Evolutionary conservation across 2,113 vertebrate species (phyloP).

Genomic region (Centropus bengalensis): DNA sequence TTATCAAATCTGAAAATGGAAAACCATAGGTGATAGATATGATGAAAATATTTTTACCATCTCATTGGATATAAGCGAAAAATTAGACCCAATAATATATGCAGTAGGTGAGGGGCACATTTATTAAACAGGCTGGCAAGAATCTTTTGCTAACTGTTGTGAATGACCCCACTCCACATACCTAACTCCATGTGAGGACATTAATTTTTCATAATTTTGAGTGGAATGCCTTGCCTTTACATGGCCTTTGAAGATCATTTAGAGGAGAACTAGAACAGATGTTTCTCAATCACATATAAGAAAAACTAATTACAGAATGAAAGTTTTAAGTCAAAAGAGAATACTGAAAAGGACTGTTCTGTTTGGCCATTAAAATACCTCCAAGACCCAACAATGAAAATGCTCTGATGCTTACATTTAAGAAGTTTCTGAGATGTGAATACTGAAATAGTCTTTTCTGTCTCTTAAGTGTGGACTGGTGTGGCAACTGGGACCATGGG

Average conservation of each 20-base stretch:
- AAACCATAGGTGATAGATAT: not conserved
- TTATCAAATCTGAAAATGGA: not conserved
- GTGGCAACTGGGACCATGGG: not conserved
- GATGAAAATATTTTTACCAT: not conserved
- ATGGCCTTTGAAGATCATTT: not conserved
- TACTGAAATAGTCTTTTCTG: not conserved
- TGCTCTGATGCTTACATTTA: not conserved
- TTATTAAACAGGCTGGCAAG: not conserved
- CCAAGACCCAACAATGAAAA: not conserved
- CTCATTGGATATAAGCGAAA: not conserved
- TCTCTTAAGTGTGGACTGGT: not conserved
- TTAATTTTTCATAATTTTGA: not conserved
- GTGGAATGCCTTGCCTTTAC: not conserved
- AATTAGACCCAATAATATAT: not conserved
- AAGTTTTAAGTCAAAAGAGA: not conserved
- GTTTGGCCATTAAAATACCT: not conserved
- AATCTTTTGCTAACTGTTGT: not conserved
- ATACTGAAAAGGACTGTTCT: not conserved
- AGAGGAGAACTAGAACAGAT: not conserved
- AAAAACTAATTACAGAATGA: not conserved
- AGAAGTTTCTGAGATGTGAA: not conserved
- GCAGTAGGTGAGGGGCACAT: not conserved
- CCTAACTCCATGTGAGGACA: not conserved
- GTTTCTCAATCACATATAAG: not conserved
- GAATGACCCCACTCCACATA: not conserved